Conservation (phyloP, 2,113 vertebrate genomes). For the Thunnus thynnus region DNA sequence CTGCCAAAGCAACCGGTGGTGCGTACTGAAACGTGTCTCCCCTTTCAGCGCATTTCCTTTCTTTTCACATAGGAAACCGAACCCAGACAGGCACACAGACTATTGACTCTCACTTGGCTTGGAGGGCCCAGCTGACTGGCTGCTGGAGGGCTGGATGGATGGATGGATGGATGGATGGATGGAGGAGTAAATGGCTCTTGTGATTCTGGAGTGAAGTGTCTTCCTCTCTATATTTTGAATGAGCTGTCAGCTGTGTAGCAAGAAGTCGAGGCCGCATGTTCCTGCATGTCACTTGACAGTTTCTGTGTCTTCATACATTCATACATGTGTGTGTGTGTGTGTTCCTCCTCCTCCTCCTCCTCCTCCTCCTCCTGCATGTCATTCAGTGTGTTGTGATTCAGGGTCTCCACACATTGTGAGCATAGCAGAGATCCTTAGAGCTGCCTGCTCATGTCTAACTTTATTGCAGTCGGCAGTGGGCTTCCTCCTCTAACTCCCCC, state of each 20-base stretch:
- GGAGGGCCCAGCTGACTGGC: not conserved
- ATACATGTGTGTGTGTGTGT: not conserved
- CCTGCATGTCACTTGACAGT: conserved; percentile 12
- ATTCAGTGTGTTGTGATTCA: not conserved
- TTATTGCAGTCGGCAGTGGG: conserved; percentile 31
- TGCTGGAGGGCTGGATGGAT: not conserved
- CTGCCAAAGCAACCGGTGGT: conserved; percentile 16
- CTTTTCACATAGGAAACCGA: conserved; percentile 12
- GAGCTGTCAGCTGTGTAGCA: not conserved
- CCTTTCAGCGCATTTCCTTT: conserved; percentile 39
- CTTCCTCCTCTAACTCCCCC: not conserved
- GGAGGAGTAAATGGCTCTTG: not conserved
- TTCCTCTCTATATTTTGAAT: not conserved
- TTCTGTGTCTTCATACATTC: too few relatives aligned
- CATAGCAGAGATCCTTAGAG: conserved; percentile 36
- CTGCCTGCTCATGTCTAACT: conserved; percentile 60
- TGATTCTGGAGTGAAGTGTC: not conserved
- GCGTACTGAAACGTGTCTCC: conserved; percentile 14
- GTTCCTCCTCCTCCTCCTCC: too few relatives aligned
- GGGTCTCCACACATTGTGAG: conserved; percentile 33
- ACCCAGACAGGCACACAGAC: not conserved
- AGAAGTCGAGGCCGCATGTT: not conserved
- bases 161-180: not conserved
- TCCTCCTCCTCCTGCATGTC: not conserved
- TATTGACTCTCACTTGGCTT: conserved; percentile 18